A percentile compares a stretch with the other conserved stretches of the same genome.
These are phyloP conservation scores for Vulpes vulpes DNA, from an alignment of 2,113 vertebrate species.

Conservation along the genomic window DNA sequence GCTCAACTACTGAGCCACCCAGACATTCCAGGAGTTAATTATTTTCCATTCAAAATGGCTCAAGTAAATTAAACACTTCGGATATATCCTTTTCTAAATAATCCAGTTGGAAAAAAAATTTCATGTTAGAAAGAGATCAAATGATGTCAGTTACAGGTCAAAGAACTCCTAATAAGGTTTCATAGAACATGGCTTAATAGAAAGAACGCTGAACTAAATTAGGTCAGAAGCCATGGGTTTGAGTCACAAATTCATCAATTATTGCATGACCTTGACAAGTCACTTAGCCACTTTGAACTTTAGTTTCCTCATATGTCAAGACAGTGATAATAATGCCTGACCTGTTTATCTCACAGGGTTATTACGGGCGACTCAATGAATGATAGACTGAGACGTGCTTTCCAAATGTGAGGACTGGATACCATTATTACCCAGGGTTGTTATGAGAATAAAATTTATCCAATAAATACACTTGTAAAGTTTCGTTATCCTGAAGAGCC, in stretches of 20 bases:
- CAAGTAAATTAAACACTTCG: neutral
- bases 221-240: conserved; percentile 74
- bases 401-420: neutral
- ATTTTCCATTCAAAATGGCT: conserved; percentile 42
- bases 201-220: conserved; percentile 71
- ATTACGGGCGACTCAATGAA: neutral
- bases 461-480: neutral
- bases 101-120: conserved; percentile 56
- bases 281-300: conserved; percentile 77
- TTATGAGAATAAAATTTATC: neutral
- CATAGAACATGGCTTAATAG: conserved; percentile 66
- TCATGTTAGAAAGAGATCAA: conserved; percentile 70
- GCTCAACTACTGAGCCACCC: too few species aligned
- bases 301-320: conserved; percentile 75
- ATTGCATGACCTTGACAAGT: conserved; percentile 77
- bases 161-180: conserved; percentile 78
- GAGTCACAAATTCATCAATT: conserved; percentile 79
- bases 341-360: conserved; percentile 53
- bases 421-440: neutral
- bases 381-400: conserved; percentile 33
- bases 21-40: neutral
- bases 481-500: neutral
- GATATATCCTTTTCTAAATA: conserved; percentile 62
- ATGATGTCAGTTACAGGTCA: conserved; percentile 75
- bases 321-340: conserved; percentile 58